Base-by-base conservation (phyloP, 2,113 vertebrate species). In the Choloepus hoffmanni region DNA sequence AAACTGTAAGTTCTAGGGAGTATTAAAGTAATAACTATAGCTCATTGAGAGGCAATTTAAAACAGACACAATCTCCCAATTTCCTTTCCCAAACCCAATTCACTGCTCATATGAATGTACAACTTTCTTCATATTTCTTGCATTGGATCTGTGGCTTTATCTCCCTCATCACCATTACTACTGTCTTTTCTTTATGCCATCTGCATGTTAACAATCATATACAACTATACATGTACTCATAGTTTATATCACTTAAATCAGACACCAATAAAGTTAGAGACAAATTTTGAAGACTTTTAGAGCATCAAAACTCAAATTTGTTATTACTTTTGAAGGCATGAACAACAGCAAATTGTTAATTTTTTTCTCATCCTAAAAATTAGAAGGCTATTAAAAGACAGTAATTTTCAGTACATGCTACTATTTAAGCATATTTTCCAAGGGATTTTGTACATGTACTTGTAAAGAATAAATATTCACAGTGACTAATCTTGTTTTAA, bases 401-500 rank as follows among this genome's bases (percentile, higher is more conserved):
- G 36, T 68, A 0, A 78, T 83, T 96, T 97, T 95, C 16, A 5
- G 81, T 70, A 89, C 2, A 24, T 87, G 89, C 81, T 95, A 96
- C 95, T 90, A 96, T 40, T 70, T 97, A 88, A 97, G 92, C 81
- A 92, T 78, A 48, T 94, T 90, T 95, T 78, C 91, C 58, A 70
- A 93, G 89, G 83, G 53, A 87, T 89, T 94, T 95, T 82, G 83
- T 70, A 91, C 78, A 48, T 85, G 81, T 19, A 82, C 74, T 93
- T 89, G 70, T 72, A 53, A 97, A 97, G 74, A 90, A 90, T 93
- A 96, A 93, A 91, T 93, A 90, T 68, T 92, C 95, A 45, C 53
- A 74, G 84, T 96, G 96, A 97, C 70, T 92, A 93, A 97, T 95
- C 73, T 93, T 97, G 93, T 84, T 96, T 91, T 93, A 96, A 96